Evolutionary conservation across 2,888 invertebrate species (phyloP).

Genomic region (Bembecia ichneumoniformis): DNA sequence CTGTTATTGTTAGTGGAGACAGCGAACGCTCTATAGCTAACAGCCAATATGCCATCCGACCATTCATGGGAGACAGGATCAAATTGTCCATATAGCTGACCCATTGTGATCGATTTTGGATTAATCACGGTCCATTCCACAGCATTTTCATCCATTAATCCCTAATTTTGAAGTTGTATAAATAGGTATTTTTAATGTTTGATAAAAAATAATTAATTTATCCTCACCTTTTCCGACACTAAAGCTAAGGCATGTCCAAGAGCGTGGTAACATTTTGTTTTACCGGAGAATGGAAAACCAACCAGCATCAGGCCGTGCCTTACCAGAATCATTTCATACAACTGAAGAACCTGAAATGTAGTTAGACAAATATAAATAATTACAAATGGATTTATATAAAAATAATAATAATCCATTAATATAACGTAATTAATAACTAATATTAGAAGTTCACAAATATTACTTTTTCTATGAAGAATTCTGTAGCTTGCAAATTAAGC

Average conservation of each 20-base stretch:
- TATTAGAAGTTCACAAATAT: neutral
- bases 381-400: no score
- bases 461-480: conserved; percentile 86
- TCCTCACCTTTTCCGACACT: conserved; percentile 79
- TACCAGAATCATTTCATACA: conserved; percentile 96
- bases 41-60: conserved; percentile 90
- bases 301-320: conserved; percentile 96
- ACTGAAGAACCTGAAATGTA: conserved; percentile 67
- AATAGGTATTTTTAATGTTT: neutral
- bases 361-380: no score
- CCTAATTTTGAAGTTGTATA: conserved; percentile 41
- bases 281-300: conserved; percentile 93
- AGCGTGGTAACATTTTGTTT: conserved; percentile 87
- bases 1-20: conserved; percentile 81
- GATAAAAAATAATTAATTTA: neutral
- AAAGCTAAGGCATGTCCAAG: conserved; percentile 84
- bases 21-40: conserved; percentile 86
- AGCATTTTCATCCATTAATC: conserved; percentile 80
- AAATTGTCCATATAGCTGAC: conserved; percentile 94
- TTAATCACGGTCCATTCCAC: conserved; percentile 89
- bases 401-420: neutral
- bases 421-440: no score
- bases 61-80: conserved; percentile 96
- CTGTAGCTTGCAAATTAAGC: conserved; percentile 86
- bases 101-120: conserved; percentile 96